Conservation (phyloP, 2,888 invertebrate species). For the Lissocephala sabroskyi region DNA sequence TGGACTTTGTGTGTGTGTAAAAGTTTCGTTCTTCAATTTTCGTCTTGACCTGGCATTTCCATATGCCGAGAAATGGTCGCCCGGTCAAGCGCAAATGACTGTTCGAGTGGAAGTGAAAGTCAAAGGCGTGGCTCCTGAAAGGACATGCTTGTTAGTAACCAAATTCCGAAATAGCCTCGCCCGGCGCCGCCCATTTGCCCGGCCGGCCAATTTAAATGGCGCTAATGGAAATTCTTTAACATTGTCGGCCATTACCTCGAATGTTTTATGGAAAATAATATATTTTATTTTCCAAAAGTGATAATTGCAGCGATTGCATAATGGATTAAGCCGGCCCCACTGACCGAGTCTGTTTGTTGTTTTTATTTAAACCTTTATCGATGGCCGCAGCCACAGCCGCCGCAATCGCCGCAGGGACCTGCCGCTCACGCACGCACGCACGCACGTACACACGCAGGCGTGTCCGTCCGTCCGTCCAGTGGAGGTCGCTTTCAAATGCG, state of each 20-base stretch:
- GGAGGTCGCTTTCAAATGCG: not conserved
- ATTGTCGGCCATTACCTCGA: too few relatives aligned
- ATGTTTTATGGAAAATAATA: too few relatives aligned
- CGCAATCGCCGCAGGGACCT: slow-evolving; percentile 9
- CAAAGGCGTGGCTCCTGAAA: slow-evolving; percentile 14
- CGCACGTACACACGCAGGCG: not conserved
- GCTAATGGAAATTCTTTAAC: too few relatives aligned
- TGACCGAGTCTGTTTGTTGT: slow-evolving; percentile 28
- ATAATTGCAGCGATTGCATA: slow-evolving; percentile 55
- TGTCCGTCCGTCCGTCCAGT: too few relatives aligned
- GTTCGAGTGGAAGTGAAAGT: slow-evolving; percentile 42
- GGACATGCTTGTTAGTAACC: slow-evolving; percentile 49
- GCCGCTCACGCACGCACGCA: slow-evolving; percentile 7
- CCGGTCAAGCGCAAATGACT: slow-evolving; percentile 56
- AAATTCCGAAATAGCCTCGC: slow-evolving; percentile 33
- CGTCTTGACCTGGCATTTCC: slow-evolving; percentile 21
- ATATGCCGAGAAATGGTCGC: slow-evolving; percentile 42
- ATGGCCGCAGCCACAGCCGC: slow-evolving; percentile 27
- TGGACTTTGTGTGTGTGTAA: slow-evolving; percentile 37
- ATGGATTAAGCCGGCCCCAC: slow-evolving; percentile 40
- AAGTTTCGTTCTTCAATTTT: slow-evolving; percentile 15
- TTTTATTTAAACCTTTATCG: slow-evolving; percentile 55
- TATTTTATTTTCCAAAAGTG: slow-evolving; percentile 33
- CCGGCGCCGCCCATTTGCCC: too few relatives aligned
- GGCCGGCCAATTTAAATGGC: not conserved